phyloP scores from a whole-genome alignment of 1,140 invertebrate genomes.

The Drosophila subpulchrella region DNA sequence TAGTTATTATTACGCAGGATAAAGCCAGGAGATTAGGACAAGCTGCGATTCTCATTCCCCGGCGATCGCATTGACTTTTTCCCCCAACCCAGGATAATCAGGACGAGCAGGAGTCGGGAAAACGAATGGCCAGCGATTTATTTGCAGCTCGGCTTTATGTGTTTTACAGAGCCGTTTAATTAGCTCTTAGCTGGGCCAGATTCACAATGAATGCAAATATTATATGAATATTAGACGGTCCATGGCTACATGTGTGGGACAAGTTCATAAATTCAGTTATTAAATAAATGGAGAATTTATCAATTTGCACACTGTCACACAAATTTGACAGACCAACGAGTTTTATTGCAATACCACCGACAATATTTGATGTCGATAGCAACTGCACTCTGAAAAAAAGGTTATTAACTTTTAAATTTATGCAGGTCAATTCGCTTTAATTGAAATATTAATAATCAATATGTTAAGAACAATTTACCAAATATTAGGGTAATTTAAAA shows the following conservation, averaged over 20 bases:
- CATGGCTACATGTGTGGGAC: neutral
- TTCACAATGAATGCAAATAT: conserved; percentile 28
- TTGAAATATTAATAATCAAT: neutral
- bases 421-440: neutral
- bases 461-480: neutral
- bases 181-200: conserved; percentile 34
- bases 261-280: conserved; percentile 21
- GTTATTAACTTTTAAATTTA: neutral
- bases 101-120: neutral
- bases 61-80: conserved; percentile 45
- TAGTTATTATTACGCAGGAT: conserved; percentile 77
- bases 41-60: conserved; percentile 52
- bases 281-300: conserved; percentile 36
- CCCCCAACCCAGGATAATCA: neutral
- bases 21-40: conserved; percentile 68
- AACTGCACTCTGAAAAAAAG: conserved; percentile 7
- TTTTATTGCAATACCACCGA: conserved; percentile 17
- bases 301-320: conserved; percentile 11
- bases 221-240: conserved; percentile 17
- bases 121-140: conserved; percentile 50
- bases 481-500: too few species aligned
- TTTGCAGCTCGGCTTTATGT: conserved; percentile 34
- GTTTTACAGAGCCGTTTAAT: conserved; percentile 23
- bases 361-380: conserved; percentile 3
- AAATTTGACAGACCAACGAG: conserved; percentile 4